phyloP scores from a whole-genome alignment of 2,888 invertebrate species.

The Agapostemon virescens region DNA sequence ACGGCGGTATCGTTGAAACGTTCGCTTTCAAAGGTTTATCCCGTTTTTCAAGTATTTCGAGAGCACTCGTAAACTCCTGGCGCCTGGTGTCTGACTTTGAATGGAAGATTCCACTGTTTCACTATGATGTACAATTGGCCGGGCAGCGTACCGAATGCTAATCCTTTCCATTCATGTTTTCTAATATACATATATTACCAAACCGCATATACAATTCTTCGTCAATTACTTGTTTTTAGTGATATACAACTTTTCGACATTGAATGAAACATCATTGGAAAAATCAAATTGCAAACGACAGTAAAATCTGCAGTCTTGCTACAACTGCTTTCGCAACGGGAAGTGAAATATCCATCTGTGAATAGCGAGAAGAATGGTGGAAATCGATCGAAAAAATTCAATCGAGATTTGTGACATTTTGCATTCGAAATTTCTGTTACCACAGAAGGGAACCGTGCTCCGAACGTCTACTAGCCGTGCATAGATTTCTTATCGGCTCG shows the following conservation, averaged over 20 bases:
- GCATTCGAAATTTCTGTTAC: constrained; percentile 23
- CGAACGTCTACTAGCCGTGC: constrained; percentile 45
- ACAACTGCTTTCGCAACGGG: not conserved
- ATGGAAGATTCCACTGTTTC: constrained; percentile 24
- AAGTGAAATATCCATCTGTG: not conserved
- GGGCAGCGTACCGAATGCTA: not conserved
- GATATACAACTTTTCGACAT: not conserved
- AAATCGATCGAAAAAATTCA: not conserved
- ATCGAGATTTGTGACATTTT: constrained; percentile 8
- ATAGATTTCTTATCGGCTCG: constrained; percentile 56
- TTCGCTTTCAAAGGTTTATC: constrained; percentile 16
- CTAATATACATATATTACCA: too few relatives aligned
- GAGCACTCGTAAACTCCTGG: constrained; percentile 8
- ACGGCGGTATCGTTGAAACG: not conserved
- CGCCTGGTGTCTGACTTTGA: constrained; percentile 27
- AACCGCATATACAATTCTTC: too few relatives aligned
- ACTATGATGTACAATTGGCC: not conserved
- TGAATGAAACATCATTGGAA: not conserved
- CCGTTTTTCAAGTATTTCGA: constrained; percentile 24
- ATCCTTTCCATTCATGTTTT: not conserved
- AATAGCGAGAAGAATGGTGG: not conserved
- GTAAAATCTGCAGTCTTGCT: too few relatives aligned
- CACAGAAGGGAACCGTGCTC: constrained; percentile 42
- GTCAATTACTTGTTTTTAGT: too few relatives aligned
- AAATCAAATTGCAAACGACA: too few relatives aligned